Evolutionary conservation across 2,113 vertebrate genomes (phyloP), one percentile per base, ranked within the genome.

Genomic region (Saccopteryx leptura): DNA sequence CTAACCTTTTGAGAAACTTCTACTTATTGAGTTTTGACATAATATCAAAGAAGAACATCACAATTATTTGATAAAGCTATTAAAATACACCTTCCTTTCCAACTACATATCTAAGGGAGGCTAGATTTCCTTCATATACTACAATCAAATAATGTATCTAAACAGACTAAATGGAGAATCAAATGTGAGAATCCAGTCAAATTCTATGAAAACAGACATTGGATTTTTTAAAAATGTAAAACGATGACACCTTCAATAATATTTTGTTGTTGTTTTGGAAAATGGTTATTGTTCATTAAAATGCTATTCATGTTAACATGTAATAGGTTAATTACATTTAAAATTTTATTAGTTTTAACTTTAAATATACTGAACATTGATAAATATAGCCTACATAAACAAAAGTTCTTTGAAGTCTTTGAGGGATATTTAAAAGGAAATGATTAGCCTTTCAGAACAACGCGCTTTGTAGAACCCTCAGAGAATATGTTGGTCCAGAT

Each of bases 201-300:
- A 91, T 85, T 94, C 17, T 94, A 58, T 33, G 76, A 81, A 95
- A 26, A 31, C 15, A 92, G 31, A 72, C 21, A 71, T 75, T 71
- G 58, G 13, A 63, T 79, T 82, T 91, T 26, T 3, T 60, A 75
- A 86, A 72, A 80, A 76, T 12, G 28, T 46, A 68, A 81, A 91
- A 93, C 0, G 13, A 33, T 21, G 26, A 86, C n/a, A 71, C 2
- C 24, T 88, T 48, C 10, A 24, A 46, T 65, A 23, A 39, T 39
- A 39, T 60, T 71, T 83, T 19, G 66, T 84, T 50, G 23, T 56
- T 96, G 54, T 91, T 95, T 86, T 66, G 26, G 58, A 89, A 82
- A 87, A 39, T 39, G 88, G 26, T 18, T 52, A 39, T 74, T 94
- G 90, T 80, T 86, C 50, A 95, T 80, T 92, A 88, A 96, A 91